These are phyloP conservation scores for Phrynocephalus versicolor DNA, from an alignment of 2,113 vertebrate genomes.

Conservation along the genomic window DNA sequence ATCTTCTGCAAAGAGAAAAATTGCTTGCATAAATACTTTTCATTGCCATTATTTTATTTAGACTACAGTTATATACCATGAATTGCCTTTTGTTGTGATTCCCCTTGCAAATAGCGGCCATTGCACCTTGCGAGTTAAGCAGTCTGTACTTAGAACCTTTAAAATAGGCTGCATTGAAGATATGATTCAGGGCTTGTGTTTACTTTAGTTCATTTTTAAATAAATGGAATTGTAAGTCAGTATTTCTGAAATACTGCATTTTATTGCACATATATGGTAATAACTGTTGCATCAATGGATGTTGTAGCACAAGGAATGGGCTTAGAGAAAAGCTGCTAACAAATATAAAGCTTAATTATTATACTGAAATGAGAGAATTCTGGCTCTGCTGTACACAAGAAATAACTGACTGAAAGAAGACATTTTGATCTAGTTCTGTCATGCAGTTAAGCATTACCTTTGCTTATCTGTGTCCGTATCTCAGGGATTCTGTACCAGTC, in stretches of 20 bases:
- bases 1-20: slow-evolving; percentile 7
- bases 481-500: not conserved
- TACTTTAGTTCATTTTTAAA: not conserved
- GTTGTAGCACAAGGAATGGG: slow-evolving; percentile 30
- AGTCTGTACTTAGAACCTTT: not conserved
- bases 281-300: not conserved
- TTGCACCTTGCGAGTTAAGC: not conserved
- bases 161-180: not conserved
- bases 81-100: not conserved
- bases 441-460: not conserved
- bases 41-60: too few species aligned
- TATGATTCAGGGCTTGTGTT: not conserved
- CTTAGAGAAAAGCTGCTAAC: slow-evolving; percentile 31
- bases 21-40: slow-evolving; percentile 21
- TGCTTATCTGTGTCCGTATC: too few species aligned
- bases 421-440: not conserved
- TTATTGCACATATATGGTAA: not conserved
- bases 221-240: not conserved
- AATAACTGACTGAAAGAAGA: not conserved
- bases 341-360: not conserved
- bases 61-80: too few species aligned
- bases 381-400: slow-evolving; percentile 9
- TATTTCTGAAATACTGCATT: not conserved
- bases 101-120: not conserved
- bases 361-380: not conserved